Conservation (phyloP, 2,888 invertebrate genomes). For the Oligia strigilis region DNA sequence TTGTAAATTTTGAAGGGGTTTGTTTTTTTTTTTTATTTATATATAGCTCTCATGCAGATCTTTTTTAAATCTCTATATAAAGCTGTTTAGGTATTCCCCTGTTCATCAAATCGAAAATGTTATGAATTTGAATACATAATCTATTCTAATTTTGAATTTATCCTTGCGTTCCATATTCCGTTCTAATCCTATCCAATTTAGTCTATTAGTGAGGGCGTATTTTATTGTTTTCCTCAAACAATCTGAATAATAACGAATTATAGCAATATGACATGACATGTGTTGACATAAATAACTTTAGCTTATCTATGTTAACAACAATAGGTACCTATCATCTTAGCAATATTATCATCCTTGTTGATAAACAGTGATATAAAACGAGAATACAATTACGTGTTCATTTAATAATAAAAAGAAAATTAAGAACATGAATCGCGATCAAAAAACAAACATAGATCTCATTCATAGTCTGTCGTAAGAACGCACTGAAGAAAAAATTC, state of each 20-base stretch:
- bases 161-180: slow-evolving; percentile 26
- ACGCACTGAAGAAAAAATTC: slow-evolving; percentile 74
- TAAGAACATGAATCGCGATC: slow-evolving; percentile 24
- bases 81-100: background rate
- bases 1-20: too few relatives aligned
- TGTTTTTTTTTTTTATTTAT: background rate
- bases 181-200: slow-evolving; percentile 32
- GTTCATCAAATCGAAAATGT: background rate
- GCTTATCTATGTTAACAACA: background rate
- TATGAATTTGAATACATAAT: background rate
- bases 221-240: slow-evolving; percentile 52
- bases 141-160: slow-evolving; percentile 17
- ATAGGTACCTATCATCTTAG: background rate
- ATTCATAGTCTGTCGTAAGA: slow-evolving; percentile 75
- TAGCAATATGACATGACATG: background rate
- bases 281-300: background rate
- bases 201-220: slow-evolving; percentile 36
- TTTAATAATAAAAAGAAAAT: slow-evolving; percentile 30
- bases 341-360: background rate
- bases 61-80: background rate
- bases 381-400: slow-evolving; percentile 17
- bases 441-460: slow-evolving; percentile 60
- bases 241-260: background rate
- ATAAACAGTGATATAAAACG: slow-evolving; percentile 7
- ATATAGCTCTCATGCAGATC: background rate